These are phyloP conservation scores for Porites cylindrica DNA, from an alignment of 92 coral and sea anemone genomes.

Conservation along the genomic window DNA sequence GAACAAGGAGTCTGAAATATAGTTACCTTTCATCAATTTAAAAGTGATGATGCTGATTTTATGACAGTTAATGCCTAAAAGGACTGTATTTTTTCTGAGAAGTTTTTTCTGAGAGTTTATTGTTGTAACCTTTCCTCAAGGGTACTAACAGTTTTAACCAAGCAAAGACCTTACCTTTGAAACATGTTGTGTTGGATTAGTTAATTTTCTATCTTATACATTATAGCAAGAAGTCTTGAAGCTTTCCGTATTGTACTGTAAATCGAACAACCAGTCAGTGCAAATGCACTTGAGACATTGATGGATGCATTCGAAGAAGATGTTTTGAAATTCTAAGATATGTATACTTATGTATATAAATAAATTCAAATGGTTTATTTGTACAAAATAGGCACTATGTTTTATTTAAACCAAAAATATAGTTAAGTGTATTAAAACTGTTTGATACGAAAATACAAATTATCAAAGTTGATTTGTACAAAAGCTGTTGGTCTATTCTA, in stretches of 20 bases:
- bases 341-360: not conserved
- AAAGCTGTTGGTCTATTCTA: not conserved
- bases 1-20: no score
- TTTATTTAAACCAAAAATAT: no score
- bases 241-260: not conserved
- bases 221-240: not conserved
- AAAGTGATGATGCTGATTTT: no score
- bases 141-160: not conserved
- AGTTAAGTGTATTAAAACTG: not conserved
- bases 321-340: not conserved
- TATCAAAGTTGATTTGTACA: not conserved
- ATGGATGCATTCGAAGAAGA: not conserved
- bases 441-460: not conserved
- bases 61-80: no score
- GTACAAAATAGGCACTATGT: not conserved
- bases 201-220: not conserved
- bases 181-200: not conserved
- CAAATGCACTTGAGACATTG: no score
- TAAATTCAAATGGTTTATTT: no score
- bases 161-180: not conserved
- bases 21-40: no score
- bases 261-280: not conserved
- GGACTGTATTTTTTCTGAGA: not conserved
- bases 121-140: not conserved
- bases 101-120: no score